phyloP scores from a whole-genome alignment of 1,140 invertebrate species.

The Lanistes nyassanus region DNA sequence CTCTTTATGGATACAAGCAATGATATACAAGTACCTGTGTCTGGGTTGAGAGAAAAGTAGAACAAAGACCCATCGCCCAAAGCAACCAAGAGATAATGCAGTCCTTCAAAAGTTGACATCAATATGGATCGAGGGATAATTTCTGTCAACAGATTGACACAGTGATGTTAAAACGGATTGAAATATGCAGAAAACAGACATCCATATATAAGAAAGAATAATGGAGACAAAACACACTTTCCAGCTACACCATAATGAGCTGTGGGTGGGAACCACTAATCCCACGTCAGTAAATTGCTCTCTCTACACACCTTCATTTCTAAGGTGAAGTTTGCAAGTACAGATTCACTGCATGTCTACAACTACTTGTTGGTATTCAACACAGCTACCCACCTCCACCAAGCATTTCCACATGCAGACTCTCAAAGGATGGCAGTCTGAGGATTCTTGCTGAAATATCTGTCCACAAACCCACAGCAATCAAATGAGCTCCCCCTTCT shows the following conservation, averaged over 20 bases:
- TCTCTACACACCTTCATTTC: too few relatives aligned
- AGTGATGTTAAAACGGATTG: not conserved
- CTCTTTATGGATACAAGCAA: not conserved
- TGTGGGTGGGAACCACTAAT: too few relatives aligned
- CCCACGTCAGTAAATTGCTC: too few relatives aligned
- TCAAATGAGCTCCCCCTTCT: conserved; percentile 75
- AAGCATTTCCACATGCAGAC: conserved; percentile 79
- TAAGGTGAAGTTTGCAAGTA: too few relatives aligned
- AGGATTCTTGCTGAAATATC: conserved; percentile 93
- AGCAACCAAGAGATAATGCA: conserved; percentile 82
- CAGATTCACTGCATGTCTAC: too few relatives aligned
- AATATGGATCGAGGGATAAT: conserved; percentile 96
- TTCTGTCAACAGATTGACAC: conserved; percentile 72
- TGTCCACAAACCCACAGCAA: conserved; percentile 96
- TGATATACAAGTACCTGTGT: conserved; percentile 47
- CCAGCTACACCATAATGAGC: too few relatives aligned
- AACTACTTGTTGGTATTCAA: too few relatives aligned
- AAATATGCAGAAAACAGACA: not conserved
- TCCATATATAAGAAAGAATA: not conserved
- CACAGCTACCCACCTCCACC: conserved; percentile 76
- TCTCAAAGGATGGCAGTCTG: conserved; percentile 80
- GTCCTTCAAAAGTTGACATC: conserved; percentile 92
- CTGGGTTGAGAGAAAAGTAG: conserved; percentile 82
- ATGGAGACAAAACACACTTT: too few relatives aligned
- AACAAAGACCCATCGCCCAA: conserved; percentile 98